phyloP scores from a whole-genome alignment of 2,888 invertebrate genomes.

The Himalopsyche kuldschensis region DNA sequence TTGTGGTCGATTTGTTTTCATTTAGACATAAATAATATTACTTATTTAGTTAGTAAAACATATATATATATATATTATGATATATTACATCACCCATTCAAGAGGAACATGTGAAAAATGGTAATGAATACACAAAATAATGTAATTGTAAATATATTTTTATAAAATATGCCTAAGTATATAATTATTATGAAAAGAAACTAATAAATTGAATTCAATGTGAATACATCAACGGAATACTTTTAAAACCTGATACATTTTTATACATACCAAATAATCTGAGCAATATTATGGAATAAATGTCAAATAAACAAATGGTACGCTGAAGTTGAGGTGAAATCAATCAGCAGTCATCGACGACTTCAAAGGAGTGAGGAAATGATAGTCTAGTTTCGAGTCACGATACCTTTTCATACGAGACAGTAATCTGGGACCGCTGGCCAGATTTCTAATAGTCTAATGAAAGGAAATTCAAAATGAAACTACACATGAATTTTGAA shows the following conservation, averaged over 20 bases:
- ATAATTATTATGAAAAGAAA: slow-evolving; percentile 25
- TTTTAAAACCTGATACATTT: background rate
- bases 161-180: slow-evolving; percentile 37
- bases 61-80: background rate
- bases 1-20: background rate
- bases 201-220: slow-evolving; percentile 36
- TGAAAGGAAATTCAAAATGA: too few species aligned
- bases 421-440: too few species aligned
- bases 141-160: slow-evolving; percentile 38
- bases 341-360: too few species aligned
- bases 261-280: background rate
- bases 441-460: too few species aligned
- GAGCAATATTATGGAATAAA: too few species aligned
- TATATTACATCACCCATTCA: background rate
- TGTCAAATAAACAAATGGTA: too few species aligned
- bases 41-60: background rate
- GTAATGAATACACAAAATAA: slow-evolving; percentile 12
- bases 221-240: slow-evolving; percentile 27
- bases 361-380: too few species aligned
- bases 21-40: background rate
- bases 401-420: too few species aligned
- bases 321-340: too few species aligned
- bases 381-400: too few species aligned
- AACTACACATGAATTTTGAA: too few species aligned
- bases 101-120: background rate